A percentile compares a stretch with the other conserved stretches of the same genome.
phyloP scores from a whole-genome alignment of 2,113 vertebrate genomes.

The Corydoras sp. region DNA sequence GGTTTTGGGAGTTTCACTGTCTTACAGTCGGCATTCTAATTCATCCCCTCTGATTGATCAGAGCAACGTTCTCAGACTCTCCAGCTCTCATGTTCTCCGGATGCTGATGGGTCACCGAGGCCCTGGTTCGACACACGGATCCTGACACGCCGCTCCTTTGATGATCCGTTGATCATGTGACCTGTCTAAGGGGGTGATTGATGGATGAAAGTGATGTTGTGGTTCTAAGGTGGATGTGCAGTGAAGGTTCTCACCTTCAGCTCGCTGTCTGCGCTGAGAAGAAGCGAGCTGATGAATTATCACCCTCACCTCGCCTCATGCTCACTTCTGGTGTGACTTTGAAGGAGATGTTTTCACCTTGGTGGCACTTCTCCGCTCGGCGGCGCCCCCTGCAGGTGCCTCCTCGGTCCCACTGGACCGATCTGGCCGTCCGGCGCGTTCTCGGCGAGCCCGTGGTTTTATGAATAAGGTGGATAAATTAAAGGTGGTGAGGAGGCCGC shows the following conservation, averaged over 20 bases:
- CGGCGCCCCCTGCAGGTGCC: slow-evolving; percentile 10
- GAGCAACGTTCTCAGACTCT: too few relatives aligned
- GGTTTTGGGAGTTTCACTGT: too few relatives aligned
- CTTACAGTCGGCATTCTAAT: too few relatives aligned
- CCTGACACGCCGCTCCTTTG: too few relatives aligned
- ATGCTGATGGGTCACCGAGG: too few relatives aligned
- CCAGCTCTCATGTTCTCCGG: too few relatives aligned
- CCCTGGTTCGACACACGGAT: too few relatives aligned
- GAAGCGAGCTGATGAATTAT: slow-evolving; percentile 29
- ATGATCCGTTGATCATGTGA: neutral
- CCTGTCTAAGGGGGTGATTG: neutral
- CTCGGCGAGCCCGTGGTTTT: slow-evolving; percentile 6
- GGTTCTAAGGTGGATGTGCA: neutral
- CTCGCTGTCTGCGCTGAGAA: slow-evolving; percentile 19
- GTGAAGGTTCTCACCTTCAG: neutral
- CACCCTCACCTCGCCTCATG: slow-evolving; percentile 34
- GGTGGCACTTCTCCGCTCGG: neutral
- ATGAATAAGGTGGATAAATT: slow-evolving; percentile 3
- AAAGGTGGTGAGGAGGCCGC: slow-evolving; percentile 32
- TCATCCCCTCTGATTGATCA: too few relatives aligned
- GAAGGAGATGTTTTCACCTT: slow-evolving; percentile 4
- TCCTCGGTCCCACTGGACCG: slow-evolving; percentile 20
- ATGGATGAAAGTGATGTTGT: neutral
- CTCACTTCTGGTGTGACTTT: slow-evolving; percentile 32
- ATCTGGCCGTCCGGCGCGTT: slow-evolving; percentile 15